Percentiles rank a stretch among this genome's conserved stretches.
These are phyloP conservation scores for Mythimna albipuncta DNA, from an alignment of 2,888 invertebrate genomes.

Conservation along the genomic window DNA sequence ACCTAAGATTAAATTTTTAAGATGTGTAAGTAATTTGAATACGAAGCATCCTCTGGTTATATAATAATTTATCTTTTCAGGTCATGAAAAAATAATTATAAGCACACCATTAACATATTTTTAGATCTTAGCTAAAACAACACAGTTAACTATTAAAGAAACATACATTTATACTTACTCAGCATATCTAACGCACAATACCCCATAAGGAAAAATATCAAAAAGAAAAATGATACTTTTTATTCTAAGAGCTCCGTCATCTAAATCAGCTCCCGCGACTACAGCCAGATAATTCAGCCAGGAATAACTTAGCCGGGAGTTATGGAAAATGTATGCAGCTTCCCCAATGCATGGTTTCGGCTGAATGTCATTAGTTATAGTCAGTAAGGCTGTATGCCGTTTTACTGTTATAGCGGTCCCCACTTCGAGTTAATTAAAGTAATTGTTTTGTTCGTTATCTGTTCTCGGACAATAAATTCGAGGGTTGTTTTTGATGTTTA, in stretches of 20 bases:
- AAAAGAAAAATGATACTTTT: constrained; percentile 22
- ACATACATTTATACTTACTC: neutral
- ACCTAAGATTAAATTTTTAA: no score
- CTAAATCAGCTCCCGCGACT: constrained; percentile 32
- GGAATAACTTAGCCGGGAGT: constrained; percentile 39
- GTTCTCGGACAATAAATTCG: constrained; percentile 42
- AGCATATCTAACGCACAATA: constrained; percentile 4
- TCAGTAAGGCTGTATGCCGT: constrained; percentile 29
- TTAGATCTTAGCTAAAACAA: no score
- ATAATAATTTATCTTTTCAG: no score
- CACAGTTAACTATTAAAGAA: no score
- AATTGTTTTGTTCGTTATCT: constrained; percentile 62
- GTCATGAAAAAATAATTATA: no score
- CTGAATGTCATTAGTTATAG: constrained; percentile 47
- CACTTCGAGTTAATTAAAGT: constrained; percentile 54
- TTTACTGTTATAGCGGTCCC: constrained; percentile 49
- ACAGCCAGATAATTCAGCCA: constrained; percentile 43
- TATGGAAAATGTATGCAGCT: constrained; percentile 59
- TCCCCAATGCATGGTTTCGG: constrained; percentile 43
- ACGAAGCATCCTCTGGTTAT: no score
- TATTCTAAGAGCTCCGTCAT: constrained; percentile 20
- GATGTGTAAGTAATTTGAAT: no score
- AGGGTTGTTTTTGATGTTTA: constrained; percentile 51
- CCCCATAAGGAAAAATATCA: constrained; percentile 10
- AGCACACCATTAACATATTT: no score